Conservation (phyloP, 2,113 vertebrate species). For the Lagenorhynchus albirostris region DNA sequence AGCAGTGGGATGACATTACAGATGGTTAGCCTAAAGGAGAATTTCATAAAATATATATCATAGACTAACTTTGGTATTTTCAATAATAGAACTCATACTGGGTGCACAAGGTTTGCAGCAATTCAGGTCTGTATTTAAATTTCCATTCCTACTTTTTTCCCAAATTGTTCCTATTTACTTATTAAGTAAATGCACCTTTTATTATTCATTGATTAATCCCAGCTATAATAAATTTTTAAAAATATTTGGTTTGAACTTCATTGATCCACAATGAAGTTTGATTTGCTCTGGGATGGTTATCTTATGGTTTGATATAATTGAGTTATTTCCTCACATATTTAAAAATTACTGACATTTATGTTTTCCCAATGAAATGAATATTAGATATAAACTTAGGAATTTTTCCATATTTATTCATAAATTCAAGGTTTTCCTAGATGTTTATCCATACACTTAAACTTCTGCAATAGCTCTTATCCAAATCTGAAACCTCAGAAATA, state of each 20-base stretch:
- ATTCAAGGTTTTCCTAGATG: background rate
- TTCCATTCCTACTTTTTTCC: background rate
- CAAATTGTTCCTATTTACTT: background rate
- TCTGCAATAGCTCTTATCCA: background rate
- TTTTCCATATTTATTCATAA: background rate
- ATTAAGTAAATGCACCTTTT: background rate
- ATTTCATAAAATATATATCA: constrained; percentile 51
- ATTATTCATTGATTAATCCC: background rate
- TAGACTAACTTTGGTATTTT: constrained; percentile 26
- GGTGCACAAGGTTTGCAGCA: background rate
- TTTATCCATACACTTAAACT: background rate
- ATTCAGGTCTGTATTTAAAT: constrained; percentile 24
- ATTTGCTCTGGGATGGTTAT: background rate
- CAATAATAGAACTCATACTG: constrained; percentile 2
- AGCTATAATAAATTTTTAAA: background rate
- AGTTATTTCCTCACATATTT: background rate
- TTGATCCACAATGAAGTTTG: background rate
- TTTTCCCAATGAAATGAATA: background rate
- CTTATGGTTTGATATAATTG: background rate
- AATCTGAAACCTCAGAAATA: background rate
- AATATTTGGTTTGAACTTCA: background rate
- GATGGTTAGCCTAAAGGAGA: constrained; percentile 22
- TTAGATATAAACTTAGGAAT: background rate
- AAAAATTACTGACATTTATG: background rate
- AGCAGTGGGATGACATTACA: constrained; percentile 4